Percentiles rank a stretch among this genome's conserved stretches.
These are phyloP conservation scores for Yponomeuta sedellus DNA, from an alignment of 2,888 invertebrate species.

Conservation along the genomic window DNA sequence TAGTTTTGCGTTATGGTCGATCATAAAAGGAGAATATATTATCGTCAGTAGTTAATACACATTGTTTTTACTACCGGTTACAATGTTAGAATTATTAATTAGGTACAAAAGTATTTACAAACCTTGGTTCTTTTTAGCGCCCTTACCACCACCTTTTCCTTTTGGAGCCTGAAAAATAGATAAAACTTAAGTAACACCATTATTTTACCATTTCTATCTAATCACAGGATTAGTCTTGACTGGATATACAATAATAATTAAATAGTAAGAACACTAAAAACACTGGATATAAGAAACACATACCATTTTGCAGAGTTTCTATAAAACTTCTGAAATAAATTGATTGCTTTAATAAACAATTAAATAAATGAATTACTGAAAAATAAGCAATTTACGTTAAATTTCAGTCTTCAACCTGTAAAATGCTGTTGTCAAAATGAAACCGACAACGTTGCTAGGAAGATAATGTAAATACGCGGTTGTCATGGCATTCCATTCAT, in stretches of 20 bases:
- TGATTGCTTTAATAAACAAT: too few species aligned
- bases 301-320: not conserved
- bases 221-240: not conserved
- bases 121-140: slow-evolving; percentile 58
- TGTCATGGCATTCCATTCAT: not conserved
- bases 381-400: not conserved
- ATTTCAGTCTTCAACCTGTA: not conserved
- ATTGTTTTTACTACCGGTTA: too few species aligned
- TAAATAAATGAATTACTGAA: not conserved
- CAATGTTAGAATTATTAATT: too few species aligned
- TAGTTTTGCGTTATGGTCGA: too few species aligned
- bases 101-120: slow-evolving; percentile 18
- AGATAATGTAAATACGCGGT: not conserved
- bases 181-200: not conserved
- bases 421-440: not conserved
- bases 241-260: not conserved
- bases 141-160: slow-evolving; percentile 42
- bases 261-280: not conserved
- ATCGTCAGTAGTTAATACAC: too few species aligned
- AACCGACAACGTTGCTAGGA: not conserved
- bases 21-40: too few species aligned
- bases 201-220: not conserved
- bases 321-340: not conserved
- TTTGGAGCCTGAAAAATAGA: slow-evolving; percentile 56
- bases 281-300: not conserved